Evolutionary conservation across 2,888 invertebrate species (phyloP).

Genomic region (Ceriagrion tenellum): DNA sequence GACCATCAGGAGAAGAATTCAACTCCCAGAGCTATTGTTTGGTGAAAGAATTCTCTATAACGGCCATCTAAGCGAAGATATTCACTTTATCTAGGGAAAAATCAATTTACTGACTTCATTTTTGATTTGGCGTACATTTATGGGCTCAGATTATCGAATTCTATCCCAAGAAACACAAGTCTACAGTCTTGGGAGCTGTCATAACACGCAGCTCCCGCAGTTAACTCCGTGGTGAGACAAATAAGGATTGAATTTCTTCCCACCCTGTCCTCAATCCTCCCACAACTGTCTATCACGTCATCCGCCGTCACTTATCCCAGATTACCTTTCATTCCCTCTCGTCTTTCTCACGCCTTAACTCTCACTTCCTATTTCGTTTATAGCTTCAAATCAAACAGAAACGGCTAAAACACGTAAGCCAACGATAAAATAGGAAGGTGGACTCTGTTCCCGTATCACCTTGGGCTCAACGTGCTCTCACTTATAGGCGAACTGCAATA

Average conservation of each 20-base stretch:
- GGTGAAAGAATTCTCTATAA: too few species aligned
- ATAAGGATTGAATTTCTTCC: not conserved
- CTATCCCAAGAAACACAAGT: too few species aligned
- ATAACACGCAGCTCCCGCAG: not conserved
- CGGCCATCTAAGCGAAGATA: too few species aligned
- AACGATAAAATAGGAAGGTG: not conserved
- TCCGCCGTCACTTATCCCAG: not conserved
- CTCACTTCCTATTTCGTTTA: not conserved
- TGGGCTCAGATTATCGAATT: too few species aligned
- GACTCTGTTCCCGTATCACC: too few species aligned
- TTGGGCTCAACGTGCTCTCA: too few species aligned
- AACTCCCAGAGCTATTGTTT: too few species aligned
- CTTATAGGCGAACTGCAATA: too few species aligned
- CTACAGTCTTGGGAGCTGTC: not conserved
- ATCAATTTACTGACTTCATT: too few species aligned
- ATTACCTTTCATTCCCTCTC: not conserved
- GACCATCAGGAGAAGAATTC: too few species aligned
- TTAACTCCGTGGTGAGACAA: not conserved
- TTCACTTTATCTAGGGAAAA: too few species aligned
- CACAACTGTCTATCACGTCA: not conserved
- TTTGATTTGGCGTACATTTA: too few species aligned
- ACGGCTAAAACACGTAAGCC: not conserved
- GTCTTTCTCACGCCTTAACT: not conserved
- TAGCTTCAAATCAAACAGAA: not conserved
- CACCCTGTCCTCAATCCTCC: not conserved